phyloP scores from a whole-genome alignment of 2,888 invertebrate genomes.

The Muscina levida region DNA sequence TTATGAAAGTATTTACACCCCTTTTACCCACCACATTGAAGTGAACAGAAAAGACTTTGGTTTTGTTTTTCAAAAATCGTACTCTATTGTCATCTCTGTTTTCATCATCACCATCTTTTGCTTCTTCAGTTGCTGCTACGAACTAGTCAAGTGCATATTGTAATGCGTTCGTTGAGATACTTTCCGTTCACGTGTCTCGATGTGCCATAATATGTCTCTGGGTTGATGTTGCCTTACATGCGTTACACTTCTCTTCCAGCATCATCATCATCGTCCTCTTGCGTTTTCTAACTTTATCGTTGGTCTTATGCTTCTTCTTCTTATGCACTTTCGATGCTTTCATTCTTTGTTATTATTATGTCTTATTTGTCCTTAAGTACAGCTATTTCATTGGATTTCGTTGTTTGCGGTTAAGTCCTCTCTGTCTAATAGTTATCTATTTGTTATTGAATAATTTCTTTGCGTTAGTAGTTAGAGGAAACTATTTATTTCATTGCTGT shows the following conservation, averaged over 20 bases:
- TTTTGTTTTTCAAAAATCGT: no score
- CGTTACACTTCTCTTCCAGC: slow-evolving; percentile 20
- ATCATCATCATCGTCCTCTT: slow-evolving; percentile 34
- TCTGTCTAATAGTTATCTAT: slow-evolving; percentile 45
- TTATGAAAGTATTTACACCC: no score
- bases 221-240: neutral
- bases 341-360: neutral
- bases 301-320: neutral
- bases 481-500: slow-evolving; percentile 19
- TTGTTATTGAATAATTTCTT: slow-evolving; percentile 46
- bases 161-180: slow-evolving; percentile 64
- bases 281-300: slow-evolving; percentile 9
- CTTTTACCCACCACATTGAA: no score
- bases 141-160: slow-evolving; percentile 68
- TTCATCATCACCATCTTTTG: slow-evolving; percentile 9
- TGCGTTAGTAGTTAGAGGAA: slow-evolving; percentile 45
- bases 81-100: neutral
- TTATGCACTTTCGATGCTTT: neutral
- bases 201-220: slow-evolving; percentile 26
- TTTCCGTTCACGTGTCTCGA: slow-evolving; percentile 23
- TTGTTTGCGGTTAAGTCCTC: slow-evolving; percentile 55
- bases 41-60: no score
- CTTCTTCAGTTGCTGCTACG: slow-evolving; percentile 56
- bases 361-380: slow-evolving; percentile 24
- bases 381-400: slow-evolving; percentile 45